Evolutionary conservation across 2,888 invertebrate genomes (phyloP).

Genomic region (Ophion ventricosus): DNA sequence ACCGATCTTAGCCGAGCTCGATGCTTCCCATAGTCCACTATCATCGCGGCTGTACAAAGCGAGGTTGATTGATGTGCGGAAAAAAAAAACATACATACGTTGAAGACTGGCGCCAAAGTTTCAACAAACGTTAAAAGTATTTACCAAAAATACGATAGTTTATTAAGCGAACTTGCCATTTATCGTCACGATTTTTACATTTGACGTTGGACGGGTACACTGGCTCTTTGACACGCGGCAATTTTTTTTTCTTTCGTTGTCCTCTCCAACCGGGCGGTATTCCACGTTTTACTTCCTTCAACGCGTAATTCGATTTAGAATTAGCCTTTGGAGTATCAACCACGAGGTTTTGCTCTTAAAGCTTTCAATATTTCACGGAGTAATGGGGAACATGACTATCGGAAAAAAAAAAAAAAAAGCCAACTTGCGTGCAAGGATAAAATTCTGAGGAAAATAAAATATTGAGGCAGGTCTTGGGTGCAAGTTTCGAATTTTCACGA

Average conservation of each 20-base stretch:
- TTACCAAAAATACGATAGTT: background rate
- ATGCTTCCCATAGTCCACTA: slow-evolving; percentile 66
- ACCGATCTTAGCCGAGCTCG: slow-evolving; percentile 67
- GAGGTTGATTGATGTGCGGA: slow-evolving; percentile 39
- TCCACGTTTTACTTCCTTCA: no score
- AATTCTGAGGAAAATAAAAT: background rate
- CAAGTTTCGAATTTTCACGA: background rate
- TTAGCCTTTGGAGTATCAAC: no score
- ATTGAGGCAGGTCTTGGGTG: no score
- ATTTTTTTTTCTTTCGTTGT: no score
- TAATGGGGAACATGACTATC: background rate
- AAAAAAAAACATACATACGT: slow-evolving; percentile 10
- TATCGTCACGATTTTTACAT: background rate
- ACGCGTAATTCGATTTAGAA: no score
- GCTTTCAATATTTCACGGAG: background rate
- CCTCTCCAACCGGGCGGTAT: no score
- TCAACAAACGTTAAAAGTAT: background rate
- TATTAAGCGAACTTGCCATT: background rate
- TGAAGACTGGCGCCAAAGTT: background rate
- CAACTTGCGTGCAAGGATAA: background rate
- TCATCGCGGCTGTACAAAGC: slow-evolving; percentile 47
- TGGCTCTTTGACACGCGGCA: no score
- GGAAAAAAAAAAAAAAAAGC: no score
- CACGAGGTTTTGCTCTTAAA: background rate
- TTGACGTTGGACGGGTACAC: no score